Evolutionary conservation across 1,140 invertebrate genomes (phyloP).

Genomic region (Drosophila triauraria): DNA sequence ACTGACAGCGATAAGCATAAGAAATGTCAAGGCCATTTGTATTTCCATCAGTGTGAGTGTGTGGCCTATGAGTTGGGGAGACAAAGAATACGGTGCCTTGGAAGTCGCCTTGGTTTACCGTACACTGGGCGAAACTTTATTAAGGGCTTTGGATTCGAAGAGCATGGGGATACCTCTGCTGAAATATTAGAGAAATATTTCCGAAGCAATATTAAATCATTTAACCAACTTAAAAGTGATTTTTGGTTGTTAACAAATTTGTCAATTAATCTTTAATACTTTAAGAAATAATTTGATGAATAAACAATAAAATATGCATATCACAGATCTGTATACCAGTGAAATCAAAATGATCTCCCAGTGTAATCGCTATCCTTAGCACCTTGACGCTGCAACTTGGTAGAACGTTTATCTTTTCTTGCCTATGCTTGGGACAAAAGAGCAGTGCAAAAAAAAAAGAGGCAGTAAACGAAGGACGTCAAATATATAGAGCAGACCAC

Average conservation of each 20-base stretch:
- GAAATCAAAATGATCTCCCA: not conserved
- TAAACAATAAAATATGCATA: not conserved
- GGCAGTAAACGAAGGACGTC: constrained; percentile 5
- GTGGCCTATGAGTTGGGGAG: constrained; percentile 5
- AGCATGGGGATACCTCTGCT: too few relatives aligned
- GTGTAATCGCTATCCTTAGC: constrained; percentile 19
- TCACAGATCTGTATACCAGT: too few relatives aligned
- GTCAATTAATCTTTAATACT: not conserved
- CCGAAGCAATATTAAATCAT: not conserved
- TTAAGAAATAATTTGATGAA: not conserved
- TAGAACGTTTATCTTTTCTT: constrained; percentile 29
- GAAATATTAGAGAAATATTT: not conserved
- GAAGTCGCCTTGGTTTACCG: constrained; percentile 13
- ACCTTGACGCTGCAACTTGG: constrained; percentile 8
- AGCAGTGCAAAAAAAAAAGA: constrained; percentile 19
- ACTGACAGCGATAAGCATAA: constrained; percentile 81
- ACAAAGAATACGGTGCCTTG: constrained; percentile 23
- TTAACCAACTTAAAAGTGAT: not conserved
- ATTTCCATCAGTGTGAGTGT: constrained; percentile 33
- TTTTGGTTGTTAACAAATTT: not conserved
- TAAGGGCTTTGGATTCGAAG: too few relatives aligned
- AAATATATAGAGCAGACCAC: constrained; percentile 30
- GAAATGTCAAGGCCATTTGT: constrained; percentile 81
- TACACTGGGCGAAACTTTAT: not conserved
- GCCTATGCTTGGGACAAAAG: constrained; percentile 40